A percentile compares a stretch with the other conserved stretches of the same genome.
phyloP scores from a whole-genome alignment of 2,797 vertebrate species.

The Dryobates pubescens region DNA sequence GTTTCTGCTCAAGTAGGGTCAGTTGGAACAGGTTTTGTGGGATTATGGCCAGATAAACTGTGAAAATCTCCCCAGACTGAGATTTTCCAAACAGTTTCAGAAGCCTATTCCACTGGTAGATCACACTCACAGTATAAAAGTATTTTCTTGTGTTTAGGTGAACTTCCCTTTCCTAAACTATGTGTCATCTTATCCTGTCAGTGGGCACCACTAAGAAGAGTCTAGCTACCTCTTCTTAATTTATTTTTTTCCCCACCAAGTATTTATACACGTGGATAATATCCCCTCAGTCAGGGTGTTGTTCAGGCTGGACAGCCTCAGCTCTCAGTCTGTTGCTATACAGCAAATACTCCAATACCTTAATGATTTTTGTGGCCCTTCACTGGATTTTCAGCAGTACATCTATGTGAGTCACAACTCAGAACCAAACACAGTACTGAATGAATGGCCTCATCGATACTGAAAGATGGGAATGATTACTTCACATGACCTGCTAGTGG shows the following conservation, averaged over 20 bases:
- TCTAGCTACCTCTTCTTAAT: not conserved
- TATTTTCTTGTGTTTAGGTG: not conserved
- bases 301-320: not conserved
- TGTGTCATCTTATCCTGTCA: not conserved
- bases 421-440: too few species aligned
- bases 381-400: not conserved
- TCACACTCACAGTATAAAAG: not conserved
- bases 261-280: not conserved
- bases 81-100: not conserved
- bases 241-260: too few species aligned
- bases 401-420: too few species aligned
- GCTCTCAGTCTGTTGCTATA: not conserved
- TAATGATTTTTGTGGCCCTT: not conserved
- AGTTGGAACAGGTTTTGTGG: not conserved
- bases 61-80: not conserved
- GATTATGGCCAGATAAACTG: not conserved
- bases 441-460: not conserved
- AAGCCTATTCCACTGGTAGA: not conserved
- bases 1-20: not conserved
- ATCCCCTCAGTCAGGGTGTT: not conserved
- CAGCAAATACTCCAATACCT: not conserved
- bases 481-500: rapidly evolving
- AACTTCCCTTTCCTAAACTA: not conserved
- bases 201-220: not conserved
- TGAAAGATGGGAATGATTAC: not conserved